Conservation (phyloP, 1,140 invertebrate genomes). For the Leptonema lineaticorne region DNA sequence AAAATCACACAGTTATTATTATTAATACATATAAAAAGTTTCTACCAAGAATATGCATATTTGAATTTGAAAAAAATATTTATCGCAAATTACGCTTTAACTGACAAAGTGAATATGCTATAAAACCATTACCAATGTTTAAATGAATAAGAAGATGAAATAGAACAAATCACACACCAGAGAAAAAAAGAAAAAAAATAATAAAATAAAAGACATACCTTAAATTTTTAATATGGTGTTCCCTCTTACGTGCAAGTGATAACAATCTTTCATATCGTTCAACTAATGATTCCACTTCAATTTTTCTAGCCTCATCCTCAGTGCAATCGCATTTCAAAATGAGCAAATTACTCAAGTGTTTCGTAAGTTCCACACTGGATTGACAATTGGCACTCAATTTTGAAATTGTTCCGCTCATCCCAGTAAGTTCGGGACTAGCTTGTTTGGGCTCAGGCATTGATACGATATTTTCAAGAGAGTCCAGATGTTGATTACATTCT, state of each 20-base stretch:
- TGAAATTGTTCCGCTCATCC: constrained; percentile 59
- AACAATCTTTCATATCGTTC: constrained; percentile 70
- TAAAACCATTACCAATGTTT: neutral
- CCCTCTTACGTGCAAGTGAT: constrained; percentile 68
- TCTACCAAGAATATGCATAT: too few relatives aligned
- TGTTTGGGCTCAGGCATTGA: constrained; percentile 55
- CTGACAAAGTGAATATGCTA: too few relatives aligned
- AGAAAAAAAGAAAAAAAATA: neutral
- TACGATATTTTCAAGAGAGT: constrained; percentile 58
- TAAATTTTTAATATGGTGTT: constrained; percentile 71
- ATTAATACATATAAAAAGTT: too few relatives aligned
- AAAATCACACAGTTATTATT: too few relatives aligned
- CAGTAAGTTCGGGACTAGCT: constrained; percentile 56
- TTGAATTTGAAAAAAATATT: too few relatives aligned
- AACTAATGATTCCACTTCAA: constrained; percentile 65
- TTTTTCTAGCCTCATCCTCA: constrained; percentile 64
- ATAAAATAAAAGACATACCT: constrained; percentile 56
- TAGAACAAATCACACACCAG: neutral
- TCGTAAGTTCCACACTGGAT: constrained; percentile 73
- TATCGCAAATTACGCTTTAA: too few relatives aligned
- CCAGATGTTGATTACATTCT: constrained; percentile 61
- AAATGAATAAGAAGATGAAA: neutral
- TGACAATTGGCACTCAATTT: constrained; percentile 70
- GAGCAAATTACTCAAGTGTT: constrained; percentile 73
- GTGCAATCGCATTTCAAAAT: constrained; percentile 71